Percentiles rank a stretch among this genome's conserved stretches.
Evolutionary conservation across 2,888 invertebrate genomes (phyloP).

Genomic region (Ctena decussata): DNA sequence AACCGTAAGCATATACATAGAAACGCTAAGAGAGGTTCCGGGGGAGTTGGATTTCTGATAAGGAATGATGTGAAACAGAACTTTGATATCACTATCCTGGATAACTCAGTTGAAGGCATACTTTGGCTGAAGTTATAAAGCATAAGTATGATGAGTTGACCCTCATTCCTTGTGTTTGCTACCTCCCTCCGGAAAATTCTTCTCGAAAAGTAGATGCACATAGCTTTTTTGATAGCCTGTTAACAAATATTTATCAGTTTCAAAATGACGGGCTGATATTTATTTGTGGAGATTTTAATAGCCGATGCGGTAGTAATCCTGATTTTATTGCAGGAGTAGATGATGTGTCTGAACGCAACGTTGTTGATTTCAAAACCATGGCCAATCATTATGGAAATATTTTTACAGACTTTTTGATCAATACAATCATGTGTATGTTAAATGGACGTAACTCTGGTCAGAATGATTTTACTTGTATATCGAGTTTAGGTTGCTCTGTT

Average conservation of each 20-base stretch:
- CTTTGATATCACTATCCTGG: too few relatives aligned
- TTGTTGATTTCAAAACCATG: constrained; percentile 2
- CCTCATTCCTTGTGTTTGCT: background rate
- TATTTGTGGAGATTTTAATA: constrained; percentile 34
- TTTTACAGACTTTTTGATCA: constrained; percentile 17
- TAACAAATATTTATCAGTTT: constrained; percentile 23
- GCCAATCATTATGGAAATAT: constrained; percentile 26
- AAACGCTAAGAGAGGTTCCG: too few relatives aligned
- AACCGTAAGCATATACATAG: too few relatives aligned
- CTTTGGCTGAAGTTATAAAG: constrained; percentile 11
- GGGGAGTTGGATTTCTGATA: too few relatives aligned
- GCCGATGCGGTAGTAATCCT: background rate
- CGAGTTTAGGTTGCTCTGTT: background rate
- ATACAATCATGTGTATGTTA: constrained; percentile 19
- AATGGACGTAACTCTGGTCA: background rate
- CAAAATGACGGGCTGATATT: constrained; percentile 24
- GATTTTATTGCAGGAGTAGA: constrained; percentile 36
- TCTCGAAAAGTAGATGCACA: background rate
- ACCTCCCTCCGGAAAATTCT: background rate
- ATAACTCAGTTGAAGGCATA: constrained; percentile 21
- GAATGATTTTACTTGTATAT: background rate
- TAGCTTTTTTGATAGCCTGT: background rate
- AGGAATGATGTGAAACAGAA: too few relatives aligned
- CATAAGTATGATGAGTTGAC: background rate
- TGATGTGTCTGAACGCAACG: constrained; percentile 12